Conservation (phyloP, 2,113 vertebrate genomes). For the Anthoscopus minutus region DNA sequence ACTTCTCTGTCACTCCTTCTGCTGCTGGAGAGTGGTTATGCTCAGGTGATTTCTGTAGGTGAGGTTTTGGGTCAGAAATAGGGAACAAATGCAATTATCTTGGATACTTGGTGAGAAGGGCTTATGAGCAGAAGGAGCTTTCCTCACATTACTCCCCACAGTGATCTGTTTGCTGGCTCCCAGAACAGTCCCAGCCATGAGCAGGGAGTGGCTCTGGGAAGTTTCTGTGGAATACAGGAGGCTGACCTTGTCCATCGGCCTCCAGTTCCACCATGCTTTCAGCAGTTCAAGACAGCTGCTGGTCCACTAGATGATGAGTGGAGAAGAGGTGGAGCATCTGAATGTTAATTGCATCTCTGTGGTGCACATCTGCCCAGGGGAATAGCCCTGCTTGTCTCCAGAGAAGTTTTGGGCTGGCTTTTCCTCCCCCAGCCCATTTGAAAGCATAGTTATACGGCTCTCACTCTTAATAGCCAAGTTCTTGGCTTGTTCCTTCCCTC, state of each 20-base stretch:
- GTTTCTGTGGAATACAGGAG: neutral
- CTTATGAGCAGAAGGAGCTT: neutral
- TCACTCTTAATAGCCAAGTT: neutral
- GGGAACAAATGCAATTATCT: neutral
- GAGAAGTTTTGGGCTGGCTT: neutral
- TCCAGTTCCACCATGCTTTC: neutral
- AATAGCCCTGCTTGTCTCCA: neutral
- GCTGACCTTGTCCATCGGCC: neutral
- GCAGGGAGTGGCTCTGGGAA: neutral
- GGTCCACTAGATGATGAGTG: neutral
- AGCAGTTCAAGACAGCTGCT: neutral
- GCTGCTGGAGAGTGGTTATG: neutral
- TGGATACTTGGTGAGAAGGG: neutral
- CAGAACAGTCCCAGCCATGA: neutral
- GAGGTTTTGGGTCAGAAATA: neutral
- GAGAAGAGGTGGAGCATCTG: neutral
- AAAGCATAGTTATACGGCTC: neutral
- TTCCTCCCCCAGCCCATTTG: neutral
- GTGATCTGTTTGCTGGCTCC: neutral
- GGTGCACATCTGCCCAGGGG: neutral
- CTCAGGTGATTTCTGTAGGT: neutral
- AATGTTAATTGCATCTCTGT: neutral
- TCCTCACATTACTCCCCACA: accelerated
- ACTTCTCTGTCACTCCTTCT: neutral
- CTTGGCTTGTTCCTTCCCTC: neutral